These are phyloP conservation scores for Takifugu ocellatus DNA, from an alignment of 2,797 vertebrate genomes.

Conservation along the genomic window DNA sequence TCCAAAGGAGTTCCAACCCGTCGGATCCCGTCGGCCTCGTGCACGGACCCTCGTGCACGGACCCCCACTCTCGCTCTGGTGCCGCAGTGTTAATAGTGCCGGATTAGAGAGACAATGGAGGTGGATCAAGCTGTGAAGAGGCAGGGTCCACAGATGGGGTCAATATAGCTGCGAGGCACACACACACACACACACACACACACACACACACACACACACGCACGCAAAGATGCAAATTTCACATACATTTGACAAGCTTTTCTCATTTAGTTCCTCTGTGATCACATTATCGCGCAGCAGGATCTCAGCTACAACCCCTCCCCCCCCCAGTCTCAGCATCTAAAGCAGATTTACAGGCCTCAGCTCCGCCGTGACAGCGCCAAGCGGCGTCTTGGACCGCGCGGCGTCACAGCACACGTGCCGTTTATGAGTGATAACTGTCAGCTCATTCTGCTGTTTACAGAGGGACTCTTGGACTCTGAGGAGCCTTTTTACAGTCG, in stretches of 20 bases:
- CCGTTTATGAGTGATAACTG: too few species aligned
- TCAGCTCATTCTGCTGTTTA: too few species aligned
- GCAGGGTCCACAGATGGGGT: slow-evolving; percentile 63
- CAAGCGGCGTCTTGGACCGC: too few species aligned
- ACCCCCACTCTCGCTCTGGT: slow-evolving; percentile 19
- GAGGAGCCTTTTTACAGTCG: too few species aligned
- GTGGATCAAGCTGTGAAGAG: slow-evolving; percentile 58
- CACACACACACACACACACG: slow-evolving; percentile 10
- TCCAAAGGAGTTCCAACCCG: slow-evolving; percentile 53
- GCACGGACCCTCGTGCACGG: slow-evolving; percentile 7
- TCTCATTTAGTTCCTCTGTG: neutral
- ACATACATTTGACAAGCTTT: neutral
- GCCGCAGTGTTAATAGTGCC: slow-evolving; percentile 54
- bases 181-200: slow-evolving; percentile 14
- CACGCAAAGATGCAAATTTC: neutral
- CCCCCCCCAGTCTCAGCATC: neutral
- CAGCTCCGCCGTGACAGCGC: too few species aligned
- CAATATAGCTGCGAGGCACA: slow-evolving; percentile 47
- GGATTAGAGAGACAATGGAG: slow-evolving; percentile 69
- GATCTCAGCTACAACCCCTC: neutral
- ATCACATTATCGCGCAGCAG: neutral
- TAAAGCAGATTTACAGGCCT: too few species aligned
- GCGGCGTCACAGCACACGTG: too few species aligned
- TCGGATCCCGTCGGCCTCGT: slow-evolving; percentile 45
- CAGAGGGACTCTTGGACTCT: too few species aligned